Percentiles rank a stretch among this genome's conserved stretches.
phyloP scores from a whole-genome alignment of 2,113 vertebrate species.

The Ploceus nigricollis region DNA sequence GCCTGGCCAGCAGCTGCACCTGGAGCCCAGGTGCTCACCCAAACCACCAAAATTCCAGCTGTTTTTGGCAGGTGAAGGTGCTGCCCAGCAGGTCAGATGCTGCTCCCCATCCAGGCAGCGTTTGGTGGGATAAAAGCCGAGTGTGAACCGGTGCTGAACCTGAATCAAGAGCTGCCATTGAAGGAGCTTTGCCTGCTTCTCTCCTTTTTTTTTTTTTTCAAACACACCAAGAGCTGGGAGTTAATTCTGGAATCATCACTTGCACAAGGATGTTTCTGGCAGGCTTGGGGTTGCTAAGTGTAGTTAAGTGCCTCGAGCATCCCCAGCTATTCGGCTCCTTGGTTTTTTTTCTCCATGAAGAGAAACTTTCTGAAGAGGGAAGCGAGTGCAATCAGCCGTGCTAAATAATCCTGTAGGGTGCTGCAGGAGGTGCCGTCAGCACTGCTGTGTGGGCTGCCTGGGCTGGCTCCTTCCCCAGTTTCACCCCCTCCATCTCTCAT shows the following conservation, averaged over 20 bases:
- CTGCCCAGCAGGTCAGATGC: not conserved
- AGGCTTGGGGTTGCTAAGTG: constrained; percentile 51
- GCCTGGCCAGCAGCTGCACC: not conserved
- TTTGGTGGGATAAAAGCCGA: fast-evolving
- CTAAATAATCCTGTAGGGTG: not conserved
- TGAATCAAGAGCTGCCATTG: not conserved
- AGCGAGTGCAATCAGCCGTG: not conserved
- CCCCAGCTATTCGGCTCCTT: not conserved
- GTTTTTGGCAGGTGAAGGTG: not conserved
- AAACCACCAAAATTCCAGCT: not conserved
- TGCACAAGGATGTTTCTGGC: constrained; percentile 43
- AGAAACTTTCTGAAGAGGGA: constrained; percentile 39
- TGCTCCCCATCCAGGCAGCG: fast-evolving
- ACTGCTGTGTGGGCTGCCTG: not conserved
- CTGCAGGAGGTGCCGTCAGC: not conserved
- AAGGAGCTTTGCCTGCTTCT: not conserved
- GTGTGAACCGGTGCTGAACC: not conserved
- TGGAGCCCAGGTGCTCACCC: not conserved
- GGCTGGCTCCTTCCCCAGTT: not conserved
- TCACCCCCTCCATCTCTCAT: not conserved
- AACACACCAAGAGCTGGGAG: not conserved
- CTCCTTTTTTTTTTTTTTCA: not conserved
- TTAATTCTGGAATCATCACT: constrained; percentile 46
- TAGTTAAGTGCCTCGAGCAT: constrained; percentile 59
- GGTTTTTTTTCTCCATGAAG: not conserved